Evolutionary conservation across 2,888 invertebrate genomes (phyloP).

Genomic region (Bedellia somnulentella): DNA sequence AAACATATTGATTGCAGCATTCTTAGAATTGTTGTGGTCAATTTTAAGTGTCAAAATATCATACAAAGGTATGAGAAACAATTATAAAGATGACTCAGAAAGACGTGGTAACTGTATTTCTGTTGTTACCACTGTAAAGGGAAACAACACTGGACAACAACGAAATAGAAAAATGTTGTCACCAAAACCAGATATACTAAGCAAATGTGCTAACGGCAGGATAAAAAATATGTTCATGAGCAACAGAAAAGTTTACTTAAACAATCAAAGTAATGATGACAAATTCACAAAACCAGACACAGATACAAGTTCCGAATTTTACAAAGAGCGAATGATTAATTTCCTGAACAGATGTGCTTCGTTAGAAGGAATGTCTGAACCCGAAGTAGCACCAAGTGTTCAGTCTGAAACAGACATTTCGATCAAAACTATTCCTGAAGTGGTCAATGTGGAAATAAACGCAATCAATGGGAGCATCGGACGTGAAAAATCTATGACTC

Average conservation of each 20-base stretch:
- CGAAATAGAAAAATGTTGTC: conserved; percentile 38
- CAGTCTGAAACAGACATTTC: conserved; percentile 31
- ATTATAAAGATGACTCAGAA: conserved; percentile 56
- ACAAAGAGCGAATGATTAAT: conserved; percentile 47
- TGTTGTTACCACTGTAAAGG: conserved; percentile 58
- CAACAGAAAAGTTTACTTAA: conserved; percentile 41
- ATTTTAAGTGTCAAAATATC: conserved; percentile 61
- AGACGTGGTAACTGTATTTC: conserved; percentile 52
- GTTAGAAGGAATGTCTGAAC: conserved; percentile 31
- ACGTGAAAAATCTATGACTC: conserved; percentile 20
- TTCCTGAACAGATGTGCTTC: conserved; percentile 42
- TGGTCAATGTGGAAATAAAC: conserved; percentile 12
- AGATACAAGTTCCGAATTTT: conserved; percentile 44
- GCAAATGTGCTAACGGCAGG: conserved; percentile 55
- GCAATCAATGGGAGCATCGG: conserved; percentile 15
- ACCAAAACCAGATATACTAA: conserved; percentile 55
- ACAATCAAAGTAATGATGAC: conserved; percentile 40
- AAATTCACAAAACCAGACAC: conserved; percentile 40
- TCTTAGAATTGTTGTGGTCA: conserved; percentile 64
- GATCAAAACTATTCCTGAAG: conserved; percentile 34
- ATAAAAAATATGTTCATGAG: conserved; percentile 53
- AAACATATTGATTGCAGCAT: conserved; percentile 62
- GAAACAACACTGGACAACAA: conserved; percentile 40
- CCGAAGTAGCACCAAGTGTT: conserved; percentile 30
- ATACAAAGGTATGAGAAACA: conserved; percentile 63